Evolutionary conservation across 2,797 vertebrate species (phyloP).

Genomic region (Octomys mimax): DNA sequence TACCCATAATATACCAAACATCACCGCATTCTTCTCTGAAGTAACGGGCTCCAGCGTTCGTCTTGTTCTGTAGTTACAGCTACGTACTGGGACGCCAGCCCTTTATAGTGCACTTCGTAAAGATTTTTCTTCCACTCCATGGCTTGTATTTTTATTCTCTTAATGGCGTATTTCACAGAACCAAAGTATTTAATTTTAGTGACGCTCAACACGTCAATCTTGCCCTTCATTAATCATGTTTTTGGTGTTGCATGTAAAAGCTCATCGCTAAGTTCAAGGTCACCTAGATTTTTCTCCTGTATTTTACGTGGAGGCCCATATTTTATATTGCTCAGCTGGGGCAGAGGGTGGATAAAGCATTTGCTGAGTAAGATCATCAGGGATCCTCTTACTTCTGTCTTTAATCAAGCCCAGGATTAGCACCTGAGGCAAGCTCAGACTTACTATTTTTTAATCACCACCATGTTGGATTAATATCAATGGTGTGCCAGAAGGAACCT

Average conservation of each 20-base stretch:
- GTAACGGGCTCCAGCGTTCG: not conserved
- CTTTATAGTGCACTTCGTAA: not conserved
- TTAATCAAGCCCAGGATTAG: slow-evolving; percentile 44
- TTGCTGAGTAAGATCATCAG: slow-evolving; percentile 25
- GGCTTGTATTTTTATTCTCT: slow-evolving; percentile 32
- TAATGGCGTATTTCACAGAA: not conserved
- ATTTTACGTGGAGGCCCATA: not conserved
- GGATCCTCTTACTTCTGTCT: not conserved
- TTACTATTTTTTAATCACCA: slow-evolving; percentile 44
- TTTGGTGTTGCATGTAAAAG: slow-evolving; percentile 18
- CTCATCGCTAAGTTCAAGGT: not conserved
- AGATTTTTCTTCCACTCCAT: not conserved
- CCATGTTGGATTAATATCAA: slow-evolving; percentile 48
- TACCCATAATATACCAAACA: not conserved
- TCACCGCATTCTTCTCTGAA: not conserved
- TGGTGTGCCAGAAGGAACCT: slow-evolving; percentile 24
- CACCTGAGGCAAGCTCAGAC: slow-evolving; percentile 48
- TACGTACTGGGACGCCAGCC: not conserved
- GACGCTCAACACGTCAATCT: not conserved
- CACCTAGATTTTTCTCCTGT: not conserved
- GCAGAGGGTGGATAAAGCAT: not conserved
- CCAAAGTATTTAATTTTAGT: slow-evolving; percentile 28
- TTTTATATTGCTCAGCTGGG: not conserved
- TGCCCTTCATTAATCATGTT: not conserved
- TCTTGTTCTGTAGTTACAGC: not conserved